These are phyloP conservation scores for Rhamphomyia laevipes DNA, from an alignment of 2,888 invertebrate species.

Conservation along the genomic window DNA sequence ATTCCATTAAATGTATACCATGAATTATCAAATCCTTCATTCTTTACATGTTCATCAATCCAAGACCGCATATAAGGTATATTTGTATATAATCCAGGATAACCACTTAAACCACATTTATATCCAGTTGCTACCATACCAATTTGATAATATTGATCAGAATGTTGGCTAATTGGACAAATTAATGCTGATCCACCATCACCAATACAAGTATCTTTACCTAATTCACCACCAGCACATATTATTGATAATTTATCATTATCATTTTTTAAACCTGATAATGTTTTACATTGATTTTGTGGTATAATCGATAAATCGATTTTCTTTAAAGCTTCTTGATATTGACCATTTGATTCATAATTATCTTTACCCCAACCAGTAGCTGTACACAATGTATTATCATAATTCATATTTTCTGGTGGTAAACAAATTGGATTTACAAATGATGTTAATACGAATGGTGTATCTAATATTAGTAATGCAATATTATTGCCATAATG, in stretches of 20 bases:
- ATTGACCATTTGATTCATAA: constrained; percentile 38
- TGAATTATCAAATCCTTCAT: constrained; percentile 4
- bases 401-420: constrained; percentile 35
- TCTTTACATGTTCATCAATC: constrained; percentile 44
- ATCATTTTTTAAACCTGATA: constrained; percentile 46
- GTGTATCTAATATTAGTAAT: constrained; percentile 46
- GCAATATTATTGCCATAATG: constrained; percentile 60
- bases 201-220: constrained; percentile 37
- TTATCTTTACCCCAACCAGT: constrained; percentile 9
- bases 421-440: constrained; percentile 54
- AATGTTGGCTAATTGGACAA: constrained; percentile 44
- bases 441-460: constrained; percentile 48
- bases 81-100: constrained; percentile 47
- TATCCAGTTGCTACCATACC: constrained; percentile 50
- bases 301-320: constrained; percentile 58
- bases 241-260: constrained; percentile 56
- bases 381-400: constrained; percentile 12
- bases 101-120: constrained; percentile 46
- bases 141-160: constrained; percentile 23
- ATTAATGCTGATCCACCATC: constrained; percentile 70
- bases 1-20: too few species aligned
- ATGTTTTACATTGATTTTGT: constrained; percentile 33
- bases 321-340: constrained; percentile 50
- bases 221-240: constrained; percentile 63
- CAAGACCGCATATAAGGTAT: constrained; percentile 48